Evolutionary conservation across 2,797 vertebrate genomes (phyloP).

Genomic region (Chaetophractus vellerosus): DNA sequence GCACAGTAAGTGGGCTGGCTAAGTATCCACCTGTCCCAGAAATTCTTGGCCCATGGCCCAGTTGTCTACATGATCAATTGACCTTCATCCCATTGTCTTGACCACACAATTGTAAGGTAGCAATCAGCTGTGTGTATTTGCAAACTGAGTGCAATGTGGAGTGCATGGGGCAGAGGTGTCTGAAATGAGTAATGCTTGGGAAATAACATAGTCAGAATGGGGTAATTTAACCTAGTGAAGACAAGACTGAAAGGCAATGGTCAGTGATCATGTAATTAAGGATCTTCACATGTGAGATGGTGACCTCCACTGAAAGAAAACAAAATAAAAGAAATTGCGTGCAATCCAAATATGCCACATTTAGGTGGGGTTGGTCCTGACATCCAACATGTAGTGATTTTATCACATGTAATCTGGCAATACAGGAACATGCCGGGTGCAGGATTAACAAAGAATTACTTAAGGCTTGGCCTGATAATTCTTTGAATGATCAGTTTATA

Average conservation of each 20-base stretch:
- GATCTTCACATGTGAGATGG: background rate
- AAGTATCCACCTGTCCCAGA: background rate
- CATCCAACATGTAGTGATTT: background rate
- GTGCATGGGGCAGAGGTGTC: background rate
- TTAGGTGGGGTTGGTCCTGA: background rate
- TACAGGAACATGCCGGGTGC: background rate
- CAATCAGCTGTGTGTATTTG: background rate
- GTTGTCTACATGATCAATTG: background rate
- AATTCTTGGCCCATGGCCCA: background rate
- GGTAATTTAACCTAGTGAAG: background rate
- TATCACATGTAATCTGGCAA: background rate
- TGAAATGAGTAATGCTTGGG: background rate
- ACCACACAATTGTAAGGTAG: background rate
- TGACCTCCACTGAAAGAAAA: background rate
- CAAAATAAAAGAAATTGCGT: slow-evolving; percentile 34
- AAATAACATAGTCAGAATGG: background rate
- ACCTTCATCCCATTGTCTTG: background rate
- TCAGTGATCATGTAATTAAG: background rate
- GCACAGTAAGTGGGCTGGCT: background rate
- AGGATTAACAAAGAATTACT: background rate
- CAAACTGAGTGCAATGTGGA: background rate
- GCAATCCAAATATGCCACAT: background rate
- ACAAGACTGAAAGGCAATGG: background rate
- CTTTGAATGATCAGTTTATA: background rate
- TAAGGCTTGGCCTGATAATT: background rate